Percentiles rank a stretch among this genome's conserved stretches.
These are phyloP conservation scores for Dipus sagitta DNA, from an alignment of 2,797 vertebrate species.

Conservation along the genomic window DNA sequence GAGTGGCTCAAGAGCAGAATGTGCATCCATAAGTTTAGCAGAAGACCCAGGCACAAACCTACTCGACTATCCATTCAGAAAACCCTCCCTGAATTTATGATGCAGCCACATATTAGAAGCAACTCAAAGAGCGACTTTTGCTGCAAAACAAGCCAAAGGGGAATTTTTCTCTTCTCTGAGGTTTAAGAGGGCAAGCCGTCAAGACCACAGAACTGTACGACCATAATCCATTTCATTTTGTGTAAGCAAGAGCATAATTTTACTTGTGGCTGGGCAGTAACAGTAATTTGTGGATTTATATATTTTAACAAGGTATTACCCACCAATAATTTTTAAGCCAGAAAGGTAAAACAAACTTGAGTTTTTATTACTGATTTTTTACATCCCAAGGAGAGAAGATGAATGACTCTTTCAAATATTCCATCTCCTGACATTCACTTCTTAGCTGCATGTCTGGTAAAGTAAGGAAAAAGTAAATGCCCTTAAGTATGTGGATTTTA, in stretches of 20 bases:
- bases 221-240: background rate
- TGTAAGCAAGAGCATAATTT: background rate
- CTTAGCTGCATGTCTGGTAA: background rate
- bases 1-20: background rate
- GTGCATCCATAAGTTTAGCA: background rate
- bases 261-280: constrained; percentile 16
- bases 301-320: constrained; percentile 61
- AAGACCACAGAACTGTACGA: background rate
- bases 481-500: background rate
- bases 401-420: background rate
- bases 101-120: background rate
- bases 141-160: background rate
- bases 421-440: background rate
- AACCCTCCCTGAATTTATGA: background rate
- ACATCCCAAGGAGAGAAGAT: background rate
- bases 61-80: background rate
- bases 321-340: constrained; percentile 59
- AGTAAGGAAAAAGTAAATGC: background rate
- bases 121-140: background rate
- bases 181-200: background rate
- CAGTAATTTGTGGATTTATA: constrained; percentile 22
- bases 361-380: constrained; percentile 35
- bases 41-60: background rate
- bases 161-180: background rate
- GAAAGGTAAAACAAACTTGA: constrained; percentile 42